Evolutionary conservation across 2,113 vertebrate genomes (phyloP), one percentile per base, ranked within the genome.

Genomic region (Triplophysa rosa): DNA sequence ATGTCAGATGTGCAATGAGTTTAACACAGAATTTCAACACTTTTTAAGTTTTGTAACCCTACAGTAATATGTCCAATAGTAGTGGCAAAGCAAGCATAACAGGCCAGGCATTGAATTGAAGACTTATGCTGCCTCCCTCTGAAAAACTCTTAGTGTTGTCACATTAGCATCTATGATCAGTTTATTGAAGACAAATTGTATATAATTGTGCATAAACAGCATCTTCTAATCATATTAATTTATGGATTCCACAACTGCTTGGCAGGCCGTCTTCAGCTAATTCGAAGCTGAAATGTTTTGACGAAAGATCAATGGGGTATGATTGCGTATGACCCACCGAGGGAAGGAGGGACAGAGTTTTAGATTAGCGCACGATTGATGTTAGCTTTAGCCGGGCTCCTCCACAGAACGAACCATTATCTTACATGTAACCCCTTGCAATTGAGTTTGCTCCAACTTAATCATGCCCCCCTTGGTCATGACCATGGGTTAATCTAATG

Each of bases 391-490:
- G 84, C 80, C 33, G 74, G 78, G 80, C 82, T 84, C 85, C 79
- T 83, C 77, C 16, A 58, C 76, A 61, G 79, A 72, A 74, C 67
- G 3, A 65, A 84, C 80, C 83, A 86, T 84, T 84, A 84, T 86
- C 85, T 81, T 82, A 78, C 84, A 82, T 81, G 79, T 84, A 83
- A 79, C 83, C 81, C 80, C 72, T 56, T 79, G 80, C 84, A 86
- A 86, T 86, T 78, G 82, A 86, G 84, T 86, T 86, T 86, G 79
- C 84, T 79, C 79, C 82, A 86, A 86, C 84, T 84, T 82, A 84
- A 84, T 83, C 83, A 86, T 75, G 70, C 63, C 81, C 76, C 74
- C 75, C 66, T 52, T 73, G 47, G 67, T 69, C 82, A 78, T 78
- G 68, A 67, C 78, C 58, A 45, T 29, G 37, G 76, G 61, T 61